phyloP scores from a whole-genome alignment of 1,140 invertebrate species.

The Ptiloglossa arizonensis region DNA sequence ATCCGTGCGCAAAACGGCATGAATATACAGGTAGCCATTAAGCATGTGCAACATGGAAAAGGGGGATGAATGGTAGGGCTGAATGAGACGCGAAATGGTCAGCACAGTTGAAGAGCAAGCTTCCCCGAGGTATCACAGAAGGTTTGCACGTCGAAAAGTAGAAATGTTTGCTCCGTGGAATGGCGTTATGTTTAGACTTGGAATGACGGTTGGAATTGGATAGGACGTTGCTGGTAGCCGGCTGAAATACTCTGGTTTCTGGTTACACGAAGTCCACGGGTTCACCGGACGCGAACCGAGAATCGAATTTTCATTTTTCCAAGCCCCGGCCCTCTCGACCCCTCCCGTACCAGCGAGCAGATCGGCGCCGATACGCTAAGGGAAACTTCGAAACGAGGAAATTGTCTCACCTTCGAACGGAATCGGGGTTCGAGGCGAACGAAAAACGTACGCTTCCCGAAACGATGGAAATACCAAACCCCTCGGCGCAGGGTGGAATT shows the following conservation, averaged over 20 bases:
- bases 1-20: slow-evolving; percentile 41
- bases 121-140: slow-evolving; percentile 71
- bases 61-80: slow-evolving; percentile 63
- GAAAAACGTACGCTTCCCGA: slow-evolving; percentile 36
- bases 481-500: slow-evolving; percentile 41
- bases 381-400: not conserved
- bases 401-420: not conserved
- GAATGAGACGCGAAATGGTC: slow-evolving; percentile 81
- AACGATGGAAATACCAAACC: slow-evolving; percentile 43
- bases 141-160: slow-evolving; percentile 76
- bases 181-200: slow-evolving; percentile 79
- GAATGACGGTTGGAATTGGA: slow-evolving; percentile 79
- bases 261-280: not conserved
- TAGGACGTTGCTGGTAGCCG: slow-evolving; percentile 56
- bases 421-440: not conserved
- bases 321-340: too few species aligned
- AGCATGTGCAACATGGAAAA: slow-evolving; percentile 51
- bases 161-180: slow-evolving; percentile 79
- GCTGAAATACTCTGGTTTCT: slow-evolving; percentile 46
- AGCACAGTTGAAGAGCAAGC: slow-evolving; percentile 74
- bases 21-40: slow-evolving; percentile 56
- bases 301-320: not conserved
- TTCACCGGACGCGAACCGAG: too few species aligned
- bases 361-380: not conserved
- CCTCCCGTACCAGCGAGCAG: too few species aligned